These are phyloP conservation scores for Cyphomyrmex costatus DNA, from an alignment of 1,140 invertebrate species.

Conservation along the genomic window DNA sequence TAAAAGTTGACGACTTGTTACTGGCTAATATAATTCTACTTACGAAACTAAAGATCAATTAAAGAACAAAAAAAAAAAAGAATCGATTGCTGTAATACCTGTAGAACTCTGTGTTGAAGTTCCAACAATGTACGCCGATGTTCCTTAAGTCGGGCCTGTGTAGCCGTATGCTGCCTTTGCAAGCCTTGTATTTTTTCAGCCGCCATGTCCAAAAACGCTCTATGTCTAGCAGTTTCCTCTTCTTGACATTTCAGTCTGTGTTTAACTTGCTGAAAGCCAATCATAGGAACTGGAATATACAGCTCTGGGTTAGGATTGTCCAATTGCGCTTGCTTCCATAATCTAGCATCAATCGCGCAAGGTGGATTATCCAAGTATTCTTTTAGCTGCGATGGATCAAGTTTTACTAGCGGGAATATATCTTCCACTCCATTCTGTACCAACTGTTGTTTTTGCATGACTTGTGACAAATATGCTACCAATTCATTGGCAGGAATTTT, in stretches of 20 bases:
- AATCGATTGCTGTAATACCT: constrained; percentile 83
- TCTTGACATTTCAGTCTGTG: constrained; percentile 94
- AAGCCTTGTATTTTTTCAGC: constrained; percentile 92
- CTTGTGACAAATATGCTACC: constrained; percentile 90
- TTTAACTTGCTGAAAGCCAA: constrained; percentile 95
- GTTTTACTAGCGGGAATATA: constrained; percentile 89
- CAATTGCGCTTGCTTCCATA: constrained; percentile 96
- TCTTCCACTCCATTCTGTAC: constrained; percentile 89
- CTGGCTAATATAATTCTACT: too few relatives aligned
- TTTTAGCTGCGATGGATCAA: constrained; percentile 92
- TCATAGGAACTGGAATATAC: constrained; percentile 96
- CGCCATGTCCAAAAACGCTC: constrained; percentile 91
- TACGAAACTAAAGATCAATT: too few relatives aligned
- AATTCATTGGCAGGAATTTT: constrained; percentile 93
- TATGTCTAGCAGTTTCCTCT: constrained; percentile 93
- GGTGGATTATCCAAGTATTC: constrained; percentile 96
- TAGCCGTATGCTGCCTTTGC: constrained; percentile 91
- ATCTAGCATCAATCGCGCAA: constrained; percentile 92
- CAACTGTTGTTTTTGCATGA: constrained; percentile 90
- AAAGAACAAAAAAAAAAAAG: background rate
- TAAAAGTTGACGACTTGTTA: too few relatives aligned
- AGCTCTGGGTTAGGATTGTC: constrained; percentile 97
- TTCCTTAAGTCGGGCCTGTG: constrained; percentile 91
- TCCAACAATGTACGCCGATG: constrained; percentile 92
- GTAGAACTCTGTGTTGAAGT: constrained; percentile 92